Evolutionary conservation across 2,113 vertebrate species (phyloP).

Genomic region (Neodontobutis hainanensis): DNA sequence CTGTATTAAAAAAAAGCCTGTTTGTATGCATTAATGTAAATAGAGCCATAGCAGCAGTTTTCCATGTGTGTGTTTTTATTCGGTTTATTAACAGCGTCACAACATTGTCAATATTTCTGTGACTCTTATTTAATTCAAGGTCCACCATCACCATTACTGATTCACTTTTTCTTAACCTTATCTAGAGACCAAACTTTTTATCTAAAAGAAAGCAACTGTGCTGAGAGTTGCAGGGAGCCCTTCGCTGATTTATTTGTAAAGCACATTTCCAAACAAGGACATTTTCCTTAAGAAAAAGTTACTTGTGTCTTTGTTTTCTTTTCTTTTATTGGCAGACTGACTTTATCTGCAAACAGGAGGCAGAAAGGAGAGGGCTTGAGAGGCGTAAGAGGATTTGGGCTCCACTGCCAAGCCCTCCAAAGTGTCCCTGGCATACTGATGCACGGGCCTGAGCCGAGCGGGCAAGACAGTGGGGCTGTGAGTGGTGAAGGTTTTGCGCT

Average conservation of each 20-base stretch:
- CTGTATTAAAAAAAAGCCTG: background rate
- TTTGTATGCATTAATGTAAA: constrained; percentile 26
- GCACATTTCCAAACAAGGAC: constrained; percentile 22
- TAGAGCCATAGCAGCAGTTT: constrained; percentile 41
- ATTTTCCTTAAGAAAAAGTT: constrained; percentile 39
- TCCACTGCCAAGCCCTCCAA: constrained; percentile 55
- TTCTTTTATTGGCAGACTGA: constrained; percentile 42
- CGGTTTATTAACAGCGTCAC: constrained; percentile 24
- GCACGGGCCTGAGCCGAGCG: constrained; percentile 27
- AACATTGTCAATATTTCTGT: constrained; percentile 3
- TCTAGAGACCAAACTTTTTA: background rate
- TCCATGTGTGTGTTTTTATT: constrained; percentile 14
- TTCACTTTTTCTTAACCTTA: background rate
- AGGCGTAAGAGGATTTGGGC: constrained; percentile 61
- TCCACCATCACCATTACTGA: background rate
- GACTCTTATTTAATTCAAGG: background rate
- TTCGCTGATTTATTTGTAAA: constrained; percentile 14
- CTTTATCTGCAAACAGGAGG: constrained; percentile 59
- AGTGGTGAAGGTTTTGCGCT: constrained; percentile 50
- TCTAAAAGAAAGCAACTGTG: constrained; percentile 3
- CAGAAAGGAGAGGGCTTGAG: constrained; percentile 46
- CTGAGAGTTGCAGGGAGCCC: background rate
- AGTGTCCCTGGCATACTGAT: constrained; percentile 67
- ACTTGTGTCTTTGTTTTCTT: constrained; percentile 19
- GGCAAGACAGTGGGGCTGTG: constrained; percentile 21